Evolutionary conservation across 2,888 invertebrate species (phyloP).

Genomic region (Perdita meconis): DNA sequence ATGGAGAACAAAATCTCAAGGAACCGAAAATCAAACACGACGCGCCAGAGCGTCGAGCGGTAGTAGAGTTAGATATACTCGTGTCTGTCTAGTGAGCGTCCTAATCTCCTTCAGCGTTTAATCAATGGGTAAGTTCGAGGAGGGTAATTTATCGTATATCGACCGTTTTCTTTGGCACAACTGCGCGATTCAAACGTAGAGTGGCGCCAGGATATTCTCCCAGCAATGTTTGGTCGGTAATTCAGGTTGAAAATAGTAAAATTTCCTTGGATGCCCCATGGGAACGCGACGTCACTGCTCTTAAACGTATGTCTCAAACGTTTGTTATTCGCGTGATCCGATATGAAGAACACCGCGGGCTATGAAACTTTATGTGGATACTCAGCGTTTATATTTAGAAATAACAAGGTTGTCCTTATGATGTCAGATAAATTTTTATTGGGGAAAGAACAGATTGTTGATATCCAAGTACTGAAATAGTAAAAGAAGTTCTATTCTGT

Average conservation of each 20-base stretch:
- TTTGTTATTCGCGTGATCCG: not conserved
- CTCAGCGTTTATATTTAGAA: slow-evolving; percentile 23
- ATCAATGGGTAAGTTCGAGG: not conserved
- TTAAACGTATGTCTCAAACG: too few relatives aligned
- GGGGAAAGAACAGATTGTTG: too few relatives aligned
- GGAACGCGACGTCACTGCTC: slow-evolving; percentile 6
- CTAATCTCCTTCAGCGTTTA: not conserved
- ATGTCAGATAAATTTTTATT: too few relatives aligned
- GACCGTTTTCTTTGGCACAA: slow-evolving; percentile 18
- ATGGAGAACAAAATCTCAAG: not conserved
- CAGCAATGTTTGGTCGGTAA: slow-evolving; percentile 45
- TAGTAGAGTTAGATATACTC: not conserved
- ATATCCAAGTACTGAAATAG: too few relatives aligned
- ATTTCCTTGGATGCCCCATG: slow-evolving; percentile 29
- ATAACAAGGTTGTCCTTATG: too few relatives aligned
- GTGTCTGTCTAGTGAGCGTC: not conserved
- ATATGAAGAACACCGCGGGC: slow-evolving; percentile 18
- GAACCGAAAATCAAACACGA: slow-evolving; percentile 6
- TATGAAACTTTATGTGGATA: slow-evolving; percentile 30
- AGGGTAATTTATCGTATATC: slow-evolving; percentile 8
- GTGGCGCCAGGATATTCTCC: slow-evolving; percentile 38
- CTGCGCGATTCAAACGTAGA: slow-evolving; percentile 19
- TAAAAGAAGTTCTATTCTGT: too few relatives aligned
- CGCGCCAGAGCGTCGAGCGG: not conserved
- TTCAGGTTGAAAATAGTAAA: slow-evolving; percentile 36